These are phyloP conservation scores for Meles meles DNA, from an alignment of 2,113 vertebrate genomes.

Conservation along the genomic window DNA sequence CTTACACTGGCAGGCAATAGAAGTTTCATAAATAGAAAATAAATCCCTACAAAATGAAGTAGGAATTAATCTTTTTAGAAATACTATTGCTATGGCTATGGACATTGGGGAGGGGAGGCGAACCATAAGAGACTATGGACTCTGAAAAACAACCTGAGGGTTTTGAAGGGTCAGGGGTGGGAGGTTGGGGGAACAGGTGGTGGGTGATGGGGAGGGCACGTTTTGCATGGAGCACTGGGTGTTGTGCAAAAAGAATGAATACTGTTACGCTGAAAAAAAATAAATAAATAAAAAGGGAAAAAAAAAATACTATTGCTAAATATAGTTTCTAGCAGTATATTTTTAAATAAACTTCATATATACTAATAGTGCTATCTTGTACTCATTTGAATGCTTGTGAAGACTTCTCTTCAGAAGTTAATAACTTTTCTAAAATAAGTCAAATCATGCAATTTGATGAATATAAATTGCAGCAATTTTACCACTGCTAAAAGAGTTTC, in stretches of 20 bases:
- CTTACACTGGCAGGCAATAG: not conserved
- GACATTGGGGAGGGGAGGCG: too few species aligned
- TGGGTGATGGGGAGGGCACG: too few species aligned
- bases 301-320: constrained; percentile 14
- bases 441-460: constrained; percentile 67
- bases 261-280: too few species aligned
- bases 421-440: constrained; percentile 67
- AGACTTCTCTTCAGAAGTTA: constrained; percentile 61
- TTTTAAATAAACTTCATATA: constrained; percentile 46
- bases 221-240: too few species aligned
- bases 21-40: not conserved
- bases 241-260: too few species aligned
- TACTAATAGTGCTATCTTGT: not conserved
- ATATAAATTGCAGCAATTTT: constrained; percentile 62
- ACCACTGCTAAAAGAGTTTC: constrained; percentile 54
- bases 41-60: not conserved
- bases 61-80: constrained; percentile 6
- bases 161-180: too few species aligned
- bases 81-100: constrained; percentile 2
- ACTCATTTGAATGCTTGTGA: constrained; percentile 59
- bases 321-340: constrained; percentile 8
- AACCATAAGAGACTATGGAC: too few species aligned
- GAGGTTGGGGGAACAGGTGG: too few species aligned
- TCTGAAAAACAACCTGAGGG: too few species aligned
- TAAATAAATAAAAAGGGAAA: too few species aligned